Percentiles rank a stretch among this genome's conserved stretches.
phyloP scores from a whole-genome alignment of 2,888 invertebrate genomes.

The Drosophila buzzatii region DNA sequence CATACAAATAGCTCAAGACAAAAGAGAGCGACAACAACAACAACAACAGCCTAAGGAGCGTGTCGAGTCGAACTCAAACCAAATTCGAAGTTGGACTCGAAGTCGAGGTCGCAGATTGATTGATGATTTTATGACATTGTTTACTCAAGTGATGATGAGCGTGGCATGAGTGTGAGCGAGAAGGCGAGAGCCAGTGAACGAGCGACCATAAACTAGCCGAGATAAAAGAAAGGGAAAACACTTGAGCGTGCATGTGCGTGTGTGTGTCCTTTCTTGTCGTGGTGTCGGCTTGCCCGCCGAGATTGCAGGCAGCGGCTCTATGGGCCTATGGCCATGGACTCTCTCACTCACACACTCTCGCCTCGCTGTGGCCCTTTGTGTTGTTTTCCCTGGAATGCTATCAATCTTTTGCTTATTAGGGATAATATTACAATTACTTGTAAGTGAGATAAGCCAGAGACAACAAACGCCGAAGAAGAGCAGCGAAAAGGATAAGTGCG shows the following conservation, averaged over 20 bases:
- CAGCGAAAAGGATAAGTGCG: slow-evolving; percentile 34
- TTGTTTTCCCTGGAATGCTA: slow-evolving; percentile 74
- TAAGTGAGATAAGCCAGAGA: slow-evolving; percentile 73
- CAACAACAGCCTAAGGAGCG: slow-evolving; percentile 4
- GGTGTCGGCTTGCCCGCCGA: slow-evolving; percentile 58
- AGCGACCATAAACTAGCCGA: slow-evolving; percentile 30
- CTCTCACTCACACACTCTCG: neutral
- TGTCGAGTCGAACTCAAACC: slow-evolving; percentile 5
- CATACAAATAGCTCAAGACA: slow-evolving; percentile 44
- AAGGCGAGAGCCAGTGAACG: slow-evolving; percentile 10
- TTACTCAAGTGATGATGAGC: slow-evolving; percentile 78
- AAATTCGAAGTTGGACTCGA: slow-evolving; percentile 1
- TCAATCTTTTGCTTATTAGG: slow-evolving; percentile 80
- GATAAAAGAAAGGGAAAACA: slow-evolving; percentile 25
- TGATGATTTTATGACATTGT: slow-evolving; percentile 82
- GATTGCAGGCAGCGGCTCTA: slow-evolving; percentile 39
- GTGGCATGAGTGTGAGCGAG: neutral
- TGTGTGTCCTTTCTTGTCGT: slow-evolving; percentile 60
- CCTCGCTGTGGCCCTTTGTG: slow-evolving; percentile 39
- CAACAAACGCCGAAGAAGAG: slow-evolving; percentile 28
- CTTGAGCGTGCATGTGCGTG: slow-evolving; percentile 1
- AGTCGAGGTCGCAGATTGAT: slow-evolving; percentile 53
- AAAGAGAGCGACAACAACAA: slow-evolving; percentile 18
- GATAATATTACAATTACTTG: slow-evolving; percentile 81
- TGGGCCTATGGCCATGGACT: neutral